A percentile compares a stretch with the other conserved stretches of the same genome.
phyloP scores from a whole-genome alignment of 2,888 invertebrate genomes.

The Tuberolachnus salignus region DNA sequence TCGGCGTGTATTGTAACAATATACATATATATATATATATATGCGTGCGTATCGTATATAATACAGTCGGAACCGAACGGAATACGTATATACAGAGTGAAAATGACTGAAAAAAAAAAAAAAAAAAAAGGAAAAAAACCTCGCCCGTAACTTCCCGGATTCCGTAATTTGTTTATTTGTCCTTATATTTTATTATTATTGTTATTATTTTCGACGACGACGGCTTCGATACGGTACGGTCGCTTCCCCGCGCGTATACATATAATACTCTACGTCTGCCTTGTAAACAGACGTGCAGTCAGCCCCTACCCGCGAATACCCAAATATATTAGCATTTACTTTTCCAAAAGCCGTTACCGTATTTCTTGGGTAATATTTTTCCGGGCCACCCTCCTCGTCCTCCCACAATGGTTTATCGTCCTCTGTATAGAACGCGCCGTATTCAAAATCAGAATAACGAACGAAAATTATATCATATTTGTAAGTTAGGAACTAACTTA shows the following conservation, averaged over 20 bases:
- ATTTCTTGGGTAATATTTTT: too few relatives aligned
- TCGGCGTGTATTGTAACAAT: background rate
- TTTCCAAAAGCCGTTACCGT: too few relatives aligned
- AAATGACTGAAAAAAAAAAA: background rate
- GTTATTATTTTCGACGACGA: background rate
- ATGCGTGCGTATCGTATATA: background rate
- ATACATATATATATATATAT: background rate
- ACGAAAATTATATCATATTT: too few relatives aligned
- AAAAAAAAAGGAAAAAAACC: too few relatives aligned
- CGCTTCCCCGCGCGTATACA: background rate
- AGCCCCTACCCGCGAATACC: background rate
- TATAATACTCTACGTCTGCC: background rate
- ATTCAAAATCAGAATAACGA: too few relatives aligned
- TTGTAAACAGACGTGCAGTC: background rate
- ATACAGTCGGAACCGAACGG: too few relatives aligned
- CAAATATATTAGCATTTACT: background rate
- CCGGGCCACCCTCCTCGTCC: too few relatives aligned
- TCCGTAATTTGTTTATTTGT: constrained; percentile 21
- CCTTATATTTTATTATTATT: background rate
- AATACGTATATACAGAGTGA: background rate
- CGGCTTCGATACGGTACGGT: background rate
- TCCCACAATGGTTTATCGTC: too few relatives aligned
- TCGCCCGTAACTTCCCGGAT: background rate
- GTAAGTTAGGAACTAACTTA: too few relatives aligned
- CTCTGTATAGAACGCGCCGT: too few relatives aligned